Percentiles rank a stretch among this genome's conserved stretches.
These are phyloP conservation scores for Salvelinus alpinus DNA, from an alignment of 2,113 vertebrate species.

Conservation along the genomic window DNA sequence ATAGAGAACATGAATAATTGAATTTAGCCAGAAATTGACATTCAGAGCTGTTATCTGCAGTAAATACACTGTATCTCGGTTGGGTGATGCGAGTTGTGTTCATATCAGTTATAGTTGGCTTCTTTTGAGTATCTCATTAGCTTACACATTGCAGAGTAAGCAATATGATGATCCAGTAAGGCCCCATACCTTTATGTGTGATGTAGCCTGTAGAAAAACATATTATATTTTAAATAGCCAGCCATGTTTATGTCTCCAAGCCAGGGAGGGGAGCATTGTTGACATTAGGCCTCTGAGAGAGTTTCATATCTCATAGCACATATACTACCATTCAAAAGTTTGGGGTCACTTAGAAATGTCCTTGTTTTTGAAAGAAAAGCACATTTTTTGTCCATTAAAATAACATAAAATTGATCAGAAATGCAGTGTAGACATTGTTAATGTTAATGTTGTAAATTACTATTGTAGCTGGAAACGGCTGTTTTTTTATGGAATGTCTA, in stretches of 20 bases:
- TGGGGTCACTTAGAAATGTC: no score
- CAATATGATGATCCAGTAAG: no score
- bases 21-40: constrained; percentile 4
- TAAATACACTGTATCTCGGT: not conserved
- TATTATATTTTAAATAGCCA: not conserved
- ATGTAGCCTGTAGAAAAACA: not conserved
- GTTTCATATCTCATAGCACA: not conserved
- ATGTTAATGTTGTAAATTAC: no score
- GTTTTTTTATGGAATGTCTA: no score
- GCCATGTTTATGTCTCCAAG: not conserved
- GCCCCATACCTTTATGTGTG: not conserved
- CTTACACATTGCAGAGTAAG: no score
- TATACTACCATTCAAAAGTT: no score
- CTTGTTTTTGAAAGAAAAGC: no score
- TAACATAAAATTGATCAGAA: no score
- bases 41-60: not conserved
- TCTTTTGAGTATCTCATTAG: no score
- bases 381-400: no score
- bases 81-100: constrained; percentile 18
- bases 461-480: no score
- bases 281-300: not conserved
- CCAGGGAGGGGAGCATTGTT: not conserved
- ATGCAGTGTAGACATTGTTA: no score
- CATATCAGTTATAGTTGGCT: not conserved
- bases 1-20: constrained; percentile 9